Conservation (phyloP, 2,797 vertebrate genomes). For the Tympanoctomys barrerae region DNA sequence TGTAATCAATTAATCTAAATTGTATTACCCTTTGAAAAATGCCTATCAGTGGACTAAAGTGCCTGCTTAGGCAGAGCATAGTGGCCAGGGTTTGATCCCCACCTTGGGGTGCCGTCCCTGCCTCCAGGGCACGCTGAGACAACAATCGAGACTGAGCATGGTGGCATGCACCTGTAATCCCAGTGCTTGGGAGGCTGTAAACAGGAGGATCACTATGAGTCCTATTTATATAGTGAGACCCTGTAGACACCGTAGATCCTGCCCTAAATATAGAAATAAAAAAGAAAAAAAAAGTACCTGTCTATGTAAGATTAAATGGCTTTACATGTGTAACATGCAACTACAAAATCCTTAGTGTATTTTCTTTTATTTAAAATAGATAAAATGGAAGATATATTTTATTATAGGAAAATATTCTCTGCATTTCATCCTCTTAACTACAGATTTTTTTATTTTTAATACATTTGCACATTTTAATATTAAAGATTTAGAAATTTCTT, state of each 20-base stretch:
- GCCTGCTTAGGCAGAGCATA: no score
- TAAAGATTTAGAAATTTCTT: background rate
- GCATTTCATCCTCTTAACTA: background rate
- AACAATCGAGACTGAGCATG: no score
- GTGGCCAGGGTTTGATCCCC: no score
- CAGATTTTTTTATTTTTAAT: background rate
- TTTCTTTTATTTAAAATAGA: background rate
- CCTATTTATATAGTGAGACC: no score
- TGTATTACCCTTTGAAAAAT: background rate
- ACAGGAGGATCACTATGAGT: no score
- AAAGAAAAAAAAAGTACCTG: background rate
- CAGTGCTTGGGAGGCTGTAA: no score
- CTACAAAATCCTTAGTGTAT: background rate
- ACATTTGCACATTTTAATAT: conserved; percentile 8
- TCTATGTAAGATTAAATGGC: background rate
- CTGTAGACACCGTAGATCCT: no score
- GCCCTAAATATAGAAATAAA: no score
- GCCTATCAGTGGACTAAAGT: background rate
- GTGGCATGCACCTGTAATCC: no score
- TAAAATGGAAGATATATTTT: background rate
- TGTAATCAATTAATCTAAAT: background rate
- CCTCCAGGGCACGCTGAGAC: no score
- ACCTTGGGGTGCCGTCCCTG: no score
- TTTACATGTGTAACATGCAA: background rate
- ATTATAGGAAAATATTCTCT: conserved; percentile 32